Evolutionary conservation across 1,140 invertebrate species (phyloP).

Genomic region (Gryon sp.): DNA sequence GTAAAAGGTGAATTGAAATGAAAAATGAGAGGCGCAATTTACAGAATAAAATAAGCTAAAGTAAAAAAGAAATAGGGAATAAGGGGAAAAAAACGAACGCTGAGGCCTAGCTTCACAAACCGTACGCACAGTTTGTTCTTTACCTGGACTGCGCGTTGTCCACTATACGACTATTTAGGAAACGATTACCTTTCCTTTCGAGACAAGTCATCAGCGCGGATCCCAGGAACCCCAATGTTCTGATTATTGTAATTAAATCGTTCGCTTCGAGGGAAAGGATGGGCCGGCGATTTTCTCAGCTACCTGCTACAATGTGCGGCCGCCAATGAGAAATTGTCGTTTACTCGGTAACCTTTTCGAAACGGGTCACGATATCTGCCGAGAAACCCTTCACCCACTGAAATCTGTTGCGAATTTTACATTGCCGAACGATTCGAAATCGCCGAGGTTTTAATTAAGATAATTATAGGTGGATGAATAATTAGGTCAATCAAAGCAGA

Average conservation of each 20-base stretch:
- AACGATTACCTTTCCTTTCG: slow-evolving; percentile 69
- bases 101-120: slow-evolving; percentile 33
- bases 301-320: slow-evolving; percentile 62
- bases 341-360: slow-evolving; percentile 52
- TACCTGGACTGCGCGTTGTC: slow-evolving; percentile 59
- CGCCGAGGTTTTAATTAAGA: slow-evolving; percentile 21
- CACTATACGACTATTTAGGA: slow-evolving; percentile 67
- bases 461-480: slow-evolving; percentile 12
- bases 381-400: slow-evolving; percentile 23
- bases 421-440: neutral
- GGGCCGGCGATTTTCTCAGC: slow-evolving; percentile 57
- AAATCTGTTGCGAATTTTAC: slow-evolving; percentile 15
- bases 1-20: slow-evolving; percentile 63
- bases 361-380: slow-evolving; percentile 31
- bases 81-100: slow-evolving; percentile 14
- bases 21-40: slow-evolving; percentile 56
- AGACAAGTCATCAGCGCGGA: slow-evolving; percentile 70
- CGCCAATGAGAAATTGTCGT: slow-evolving; percentile 53
- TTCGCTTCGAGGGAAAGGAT: slow-evolving; percentile 62
- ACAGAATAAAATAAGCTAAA: slow-evolving; percentile 14
- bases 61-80: neutral
- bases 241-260: slow-evolving; percentile 78
- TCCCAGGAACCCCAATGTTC: slow-evolving; percentile 70
- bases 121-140: slow-evolving; percentile 24
- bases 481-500: slow-evolving; percentile 12